phyloP scores from a whole-genome alignment of 2,797 vertebrate genomes.

The Melopsittacus undulatus region DNA sequence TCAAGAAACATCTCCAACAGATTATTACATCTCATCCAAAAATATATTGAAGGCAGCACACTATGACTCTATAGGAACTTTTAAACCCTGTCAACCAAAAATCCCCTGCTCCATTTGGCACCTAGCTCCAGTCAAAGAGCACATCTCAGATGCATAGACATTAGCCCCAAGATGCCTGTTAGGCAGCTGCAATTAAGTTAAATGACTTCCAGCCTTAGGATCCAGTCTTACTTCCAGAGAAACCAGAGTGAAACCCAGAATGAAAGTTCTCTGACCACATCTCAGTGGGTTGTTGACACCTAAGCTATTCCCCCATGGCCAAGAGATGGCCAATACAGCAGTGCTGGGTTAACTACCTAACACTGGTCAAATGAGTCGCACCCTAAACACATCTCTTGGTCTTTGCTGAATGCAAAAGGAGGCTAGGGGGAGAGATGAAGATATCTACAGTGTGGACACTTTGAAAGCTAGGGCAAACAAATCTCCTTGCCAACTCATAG shows the following conservation, averaged over 20 bases:
- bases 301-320: not conserved
- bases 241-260: not conserved
- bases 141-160: not conserved
- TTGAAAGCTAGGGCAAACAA: not conserved
- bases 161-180: accelerated
- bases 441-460: not conserved
- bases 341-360: not conserved
- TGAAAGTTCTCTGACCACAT: not conserved
- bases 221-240: not conserved
- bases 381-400: not conserved
- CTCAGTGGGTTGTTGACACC: not conserved
- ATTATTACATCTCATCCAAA: not conserved
- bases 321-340: not conserved
- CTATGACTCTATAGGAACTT: not conserved
- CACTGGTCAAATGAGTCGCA: not conserved
- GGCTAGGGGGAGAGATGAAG: not conserved
- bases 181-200: not conserved
- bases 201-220: not conserved
- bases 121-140: not conserved
- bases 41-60: not conserved
- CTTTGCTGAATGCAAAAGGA: not conserved
- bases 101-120: not conserved
- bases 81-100: not conserved
- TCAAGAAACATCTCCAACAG: not conserved
- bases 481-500: not conserved